Base-by-base conservation (phyloP, 2,888 invertebrate species). In the Hypena proboscidalis region DNA sequence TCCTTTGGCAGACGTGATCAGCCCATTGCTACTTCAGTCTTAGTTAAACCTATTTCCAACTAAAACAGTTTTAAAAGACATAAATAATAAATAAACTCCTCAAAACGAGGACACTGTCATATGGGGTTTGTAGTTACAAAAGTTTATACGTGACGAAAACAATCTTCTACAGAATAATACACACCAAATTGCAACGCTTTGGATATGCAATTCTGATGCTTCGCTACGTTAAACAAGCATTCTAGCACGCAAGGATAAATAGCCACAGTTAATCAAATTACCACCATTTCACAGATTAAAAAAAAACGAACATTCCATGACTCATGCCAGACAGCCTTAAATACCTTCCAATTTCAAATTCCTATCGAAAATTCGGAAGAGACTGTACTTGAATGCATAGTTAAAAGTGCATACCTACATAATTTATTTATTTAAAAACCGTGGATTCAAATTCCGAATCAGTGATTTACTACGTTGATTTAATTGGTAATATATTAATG, bases 401-500 rank as follows among this genome's bases (percentile, higher is more conserved):
- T 8, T 27, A 7, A 14, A 41, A 17, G 11, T 13, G 34, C 40
- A 41, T 34, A 41, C 26, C 11, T 17, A 11, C 15, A 29, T 41
- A 27, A 23, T 29, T 41, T 19, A 34, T 20, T 42, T 63, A 46
- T 29, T 32, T 44, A 27, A 46, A 54, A 43, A 15, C 14, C 9
- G 2, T 29, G 15, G 29, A 42, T 46, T 46, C 43, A 30, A 33
- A 26, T 49, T 46, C 43, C 44, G 34, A 41, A 29, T 7, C 8
- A 17, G 21, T 54, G 58, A 62, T 65, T 62, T 65, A 65, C 46
- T 40, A 17, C 45, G 13, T 15, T 20, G 36, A 14, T 48, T 54
- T 56, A 66, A 56, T 63, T 55, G 56, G 34, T 54, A 62, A 52
- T 56, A 8, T 56, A 51, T 53, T 66, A 62, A 56, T 66, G 56